Conservation (phyloP, 2,888 invertebrate genomes). For the Notocelia uddmanniana region DNA sequence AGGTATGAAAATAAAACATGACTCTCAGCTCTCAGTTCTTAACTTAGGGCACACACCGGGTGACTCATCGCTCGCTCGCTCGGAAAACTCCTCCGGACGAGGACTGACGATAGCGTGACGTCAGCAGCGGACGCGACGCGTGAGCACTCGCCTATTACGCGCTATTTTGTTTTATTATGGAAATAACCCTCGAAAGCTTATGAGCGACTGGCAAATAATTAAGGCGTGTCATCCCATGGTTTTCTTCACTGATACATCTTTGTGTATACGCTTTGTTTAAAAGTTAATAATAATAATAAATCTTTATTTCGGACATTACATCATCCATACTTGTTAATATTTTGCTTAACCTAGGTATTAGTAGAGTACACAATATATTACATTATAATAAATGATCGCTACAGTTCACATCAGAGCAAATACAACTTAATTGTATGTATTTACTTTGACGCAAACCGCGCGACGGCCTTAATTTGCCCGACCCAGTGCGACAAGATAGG, state of each 20-base stretch:
- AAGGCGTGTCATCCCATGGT: neutral
- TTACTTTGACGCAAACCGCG: no score
- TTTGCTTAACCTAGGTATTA: no score
- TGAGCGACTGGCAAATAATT: neutral
- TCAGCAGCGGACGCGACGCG: conserved; percentile 52
- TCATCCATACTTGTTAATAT: no score
- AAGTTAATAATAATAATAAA: no score
- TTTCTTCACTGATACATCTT: neutral
- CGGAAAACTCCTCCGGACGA: conserved; percentile 77
- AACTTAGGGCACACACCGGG: conserved; percentile 53
- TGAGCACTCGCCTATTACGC: conserved; percentile 56
- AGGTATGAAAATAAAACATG: neutral
- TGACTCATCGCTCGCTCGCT: conserved; percentile 67
- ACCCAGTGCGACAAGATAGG: no score
- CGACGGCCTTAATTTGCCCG: no score
- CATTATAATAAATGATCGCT: no score
- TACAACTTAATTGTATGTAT: no score
- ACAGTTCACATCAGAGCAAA: no score
- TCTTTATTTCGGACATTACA: no score
- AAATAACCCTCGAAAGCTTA: conserved; percentile 46
- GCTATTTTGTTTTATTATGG: conserved; percentile 54
- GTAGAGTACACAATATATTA: no score
- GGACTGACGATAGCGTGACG: conserved; percentile 62
- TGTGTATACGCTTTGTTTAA: no score
- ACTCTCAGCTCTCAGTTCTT: conserved; percentile 37